phyloP scores from a whole-genome alignment of 2,113 vertebrate species.

The Zootoca vivipara region DNA sequence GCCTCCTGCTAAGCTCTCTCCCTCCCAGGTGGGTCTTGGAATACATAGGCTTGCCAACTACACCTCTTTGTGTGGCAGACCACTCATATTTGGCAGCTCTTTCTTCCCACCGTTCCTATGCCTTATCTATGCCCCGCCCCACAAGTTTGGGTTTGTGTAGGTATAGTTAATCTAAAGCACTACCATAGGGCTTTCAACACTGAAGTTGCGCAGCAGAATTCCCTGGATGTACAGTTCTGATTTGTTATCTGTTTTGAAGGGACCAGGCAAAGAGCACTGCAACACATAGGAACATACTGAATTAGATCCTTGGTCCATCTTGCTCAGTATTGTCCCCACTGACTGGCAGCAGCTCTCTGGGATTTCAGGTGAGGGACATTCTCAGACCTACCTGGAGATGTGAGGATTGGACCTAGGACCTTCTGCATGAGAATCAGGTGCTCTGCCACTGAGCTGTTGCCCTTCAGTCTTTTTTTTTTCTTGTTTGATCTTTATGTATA shows the following conservation, averaged over 20 bases:
- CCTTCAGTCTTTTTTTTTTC: too few relatives aligned
- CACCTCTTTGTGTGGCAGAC: not conserved
- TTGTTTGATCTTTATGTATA: too few relatives aligned
- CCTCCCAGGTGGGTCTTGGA: conserved; percentile 4
- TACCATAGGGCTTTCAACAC: conserved; percentile 2
- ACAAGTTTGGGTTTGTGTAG: not conserved
- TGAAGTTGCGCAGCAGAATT: not conserved
- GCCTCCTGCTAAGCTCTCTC: conserved; percentile 34
- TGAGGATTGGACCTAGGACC: too few relatives aligned
- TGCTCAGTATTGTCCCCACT: too few relatives aligned
- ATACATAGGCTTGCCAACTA: not conserved
- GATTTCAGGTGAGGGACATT: too few relatives aligned
- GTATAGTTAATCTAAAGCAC: conserved; percentile 15
- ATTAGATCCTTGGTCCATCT: too few relatives aligned
- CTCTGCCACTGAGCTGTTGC: too few relatives aligned
- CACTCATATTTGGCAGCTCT: not conserved
- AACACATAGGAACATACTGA: too few relatives aligned
- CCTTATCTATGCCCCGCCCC: not conserved
- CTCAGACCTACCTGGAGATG: too few relatives aligned
- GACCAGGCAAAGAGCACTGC: not conserved
- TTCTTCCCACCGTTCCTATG: not conserved
- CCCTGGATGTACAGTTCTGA: not conserved
- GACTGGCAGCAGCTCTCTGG: too few relatives aligned
- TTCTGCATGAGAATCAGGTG: too few relatives aligned
- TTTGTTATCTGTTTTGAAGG: not conserved